A percentile compares a stretch with the other conserved stretches of the same genome.
These are phyloP conservation scores for Rhincodon typus DNA, from an alignment of 2,797 vertebrate genomes.

Conservation along the genomic window DNA sequence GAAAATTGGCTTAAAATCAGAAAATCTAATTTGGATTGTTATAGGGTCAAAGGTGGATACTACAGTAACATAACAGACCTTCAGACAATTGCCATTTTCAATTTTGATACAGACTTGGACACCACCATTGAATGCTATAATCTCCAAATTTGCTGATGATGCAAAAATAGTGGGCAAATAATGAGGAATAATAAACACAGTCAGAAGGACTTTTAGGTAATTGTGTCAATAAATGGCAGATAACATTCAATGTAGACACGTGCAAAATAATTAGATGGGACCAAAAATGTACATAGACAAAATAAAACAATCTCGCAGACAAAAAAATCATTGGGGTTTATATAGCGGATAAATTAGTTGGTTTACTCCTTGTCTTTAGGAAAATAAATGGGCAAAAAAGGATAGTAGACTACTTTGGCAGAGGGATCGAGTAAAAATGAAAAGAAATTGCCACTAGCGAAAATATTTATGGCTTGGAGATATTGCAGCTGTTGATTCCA, in stretches of 20 bases:
- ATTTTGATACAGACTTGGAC: not conserved
- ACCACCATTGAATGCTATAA: not conserved
- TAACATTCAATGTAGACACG: not conserved
- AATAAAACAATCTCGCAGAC: not conserved
- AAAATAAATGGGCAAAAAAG: not conserved
- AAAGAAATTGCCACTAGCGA: not conserved
- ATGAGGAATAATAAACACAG: not conserved
- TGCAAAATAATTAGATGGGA: not conserved
- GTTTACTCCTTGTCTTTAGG: not conserved
- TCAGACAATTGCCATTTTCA: not conserved
- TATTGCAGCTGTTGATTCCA: not conserved
- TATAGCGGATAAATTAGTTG: not conserved
- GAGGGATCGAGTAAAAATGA: not conserved
- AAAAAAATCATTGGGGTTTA: not conserved
- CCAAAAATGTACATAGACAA: not conserved
- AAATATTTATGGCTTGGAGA: not conserved
- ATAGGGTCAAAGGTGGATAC: not conserved
- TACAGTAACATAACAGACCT: not conserved
- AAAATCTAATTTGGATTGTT: not conserved
- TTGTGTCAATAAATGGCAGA: not conserved
- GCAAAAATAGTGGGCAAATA: not conserved
- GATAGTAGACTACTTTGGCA: not conserved
- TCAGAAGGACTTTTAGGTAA: not conserved
- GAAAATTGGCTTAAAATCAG: not conserved
- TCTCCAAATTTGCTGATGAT: not conserved